Evolutionary conservation across 2,888 invertebrate genomes (phyloP).

Genomic region (Augochlorella aurata): DNA sequence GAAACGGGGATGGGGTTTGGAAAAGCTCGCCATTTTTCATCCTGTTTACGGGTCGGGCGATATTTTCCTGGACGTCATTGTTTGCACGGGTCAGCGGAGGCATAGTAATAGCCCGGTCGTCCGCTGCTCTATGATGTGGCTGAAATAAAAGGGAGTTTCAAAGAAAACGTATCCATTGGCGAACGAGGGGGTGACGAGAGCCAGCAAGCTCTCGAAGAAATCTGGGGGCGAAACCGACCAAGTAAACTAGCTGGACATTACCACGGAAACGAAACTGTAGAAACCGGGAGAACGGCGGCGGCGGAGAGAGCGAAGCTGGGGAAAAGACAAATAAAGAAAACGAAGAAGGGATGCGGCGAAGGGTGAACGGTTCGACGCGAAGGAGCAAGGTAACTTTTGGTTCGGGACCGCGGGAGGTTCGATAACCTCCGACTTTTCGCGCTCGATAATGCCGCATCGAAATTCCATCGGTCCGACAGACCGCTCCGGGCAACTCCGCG

Average conservation of each 20-base stretch:
- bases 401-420: conserved; percentile 9
- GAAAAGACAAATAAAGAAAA: conserved; percentile 41
- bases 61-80: conserved; percentile 66
- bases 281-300: not conserved
- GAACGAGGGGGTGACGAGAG: not conserved
- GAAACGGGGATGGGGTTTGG: no score
- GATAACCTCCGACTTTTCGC: conserved; percentile 54
- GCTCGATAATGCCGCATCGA: conserved; percentile 63
- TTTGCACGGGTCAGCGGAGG: conserved; percentile 65
- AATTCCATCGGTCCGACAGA: conserved; percentile 58
- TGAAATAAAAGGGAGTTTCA: conserved; percentile 56
- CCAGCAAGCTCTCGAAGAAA: not conserved
- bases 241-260: conserved; percentile 42
- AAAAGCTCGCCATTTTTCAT: conserved; percentile 60
- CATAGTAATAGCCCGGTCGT: conserved; percentile 62
- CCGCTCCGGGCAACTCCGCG: not conserved
- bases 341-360: conserved; percentile 20
- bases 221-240: conserved; percentile 6
- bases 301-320: not conserved
- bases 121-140: conserved; percentile 36
- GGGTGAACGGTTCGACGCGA: not conserved
- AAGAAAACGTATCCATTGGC: conserved; percentile 67
- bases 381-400: conserved; percentile 27
- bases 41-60: conserved; percentile 57
- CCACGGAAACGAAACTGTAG: not conserved